phyloP scores from a whole-genome alignment of 2,888 invertebrate species.

The Saturnia japonica region DNA sequence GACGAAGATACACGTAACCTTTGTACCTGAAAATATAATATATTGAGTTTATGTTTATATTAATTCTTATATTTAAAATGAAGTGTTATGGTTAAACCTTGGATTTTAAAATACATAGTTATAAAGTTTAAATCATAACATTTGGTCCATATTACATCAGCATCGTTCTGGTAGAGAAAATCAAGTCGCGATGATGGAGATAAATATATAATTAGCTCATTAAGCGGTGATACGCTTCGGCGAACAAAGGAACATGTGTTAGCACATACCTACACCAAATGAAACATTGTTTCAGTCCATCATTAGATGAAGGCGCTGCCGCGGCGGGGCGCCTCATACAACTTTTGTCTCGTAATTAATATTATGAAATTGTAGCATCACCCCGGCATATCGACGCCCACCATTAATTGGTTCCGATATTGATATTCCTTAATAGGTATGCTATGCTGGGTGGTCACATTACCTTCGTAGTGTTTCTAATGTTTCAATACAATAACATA shows the following conservation, averaged over 20 bases:
- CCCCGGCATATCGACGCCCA: conserved; percentile 51
- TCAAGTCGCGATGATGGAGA: conserved; percentile 12
- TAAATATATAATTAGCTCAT: conserved; percentile 16
- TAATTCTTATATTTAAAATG: neutral
- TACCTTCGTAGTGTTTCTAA: neutral
- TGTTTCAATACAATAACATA: neutral
- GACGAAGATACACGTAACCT: neutral
- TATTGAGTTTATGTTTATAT: neutral
- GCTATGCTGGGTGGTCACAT: conserved; percentile 4
- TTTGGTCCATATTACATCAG: conserved; percentile 2
- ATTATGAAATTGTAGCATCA: conserved; percentile 58
- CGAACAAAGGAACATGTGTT: conserved; percentile 14
- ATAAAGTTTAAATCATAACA: neutral
- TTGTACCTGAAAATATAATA: neutral
- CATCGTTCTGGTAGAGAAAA: neutral
- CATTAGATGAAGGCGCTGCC: conserved; percentile 47
- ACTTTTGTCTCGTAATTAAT: conserved; percentile 73
- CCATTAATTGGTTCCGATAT: conserved; percentile 56
- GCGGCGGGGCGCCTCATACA: conserved; percentile 62
- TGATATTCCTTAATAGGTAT: conserved; percentile 39
- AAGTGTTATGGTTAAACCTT: neutral
- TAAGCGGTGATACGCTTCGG: conserved; percentile 6
- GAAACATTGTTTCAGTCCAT: conserved; percentile 62
- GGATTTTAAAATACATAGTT: neutral
- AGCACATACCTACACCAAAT: conserved; percentile 31